A percentile compares a stretch with the other conserved stretches of the same genome.
These are phyloP conservation scores for Phylloscopus trochilus DNA, from an alignment of 2,113 vertebrate species.

Conservation along the genomic window DNA sequence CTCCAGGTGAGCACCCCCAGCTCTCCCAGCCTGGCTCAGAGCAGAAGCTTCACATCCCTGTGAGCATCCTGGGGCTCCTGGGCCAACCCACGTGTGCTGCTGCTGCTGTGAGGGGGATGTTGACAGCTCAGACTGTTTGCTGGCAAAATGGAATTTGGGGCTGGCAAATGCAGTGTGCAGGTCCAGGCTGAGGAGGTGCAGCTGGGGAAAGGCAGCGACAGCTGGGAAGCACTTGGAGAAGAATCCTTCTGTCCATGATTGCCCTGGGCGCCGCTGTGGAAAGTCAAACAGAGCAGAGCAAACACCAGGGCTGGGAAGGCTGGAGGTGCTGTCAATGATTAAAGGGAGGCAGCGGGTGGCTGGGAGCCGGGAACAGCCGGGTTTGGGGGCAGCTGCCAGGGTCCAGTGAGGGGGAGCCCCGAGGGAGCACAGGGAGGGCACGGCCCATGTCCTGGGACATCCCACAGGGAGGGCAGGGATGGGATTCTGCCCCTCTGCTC, in stretches of 20 bases:
- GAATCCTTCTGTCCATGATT: background rate
- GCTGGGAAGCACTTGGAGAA: background rate
- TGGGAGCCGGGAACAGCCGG: background rate
- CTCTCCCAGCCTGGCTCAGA: background rate
- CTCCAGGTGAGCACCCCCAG: background rate
- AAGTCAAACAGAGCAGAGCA: background rate
- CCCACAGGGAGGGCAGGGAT: background rate
- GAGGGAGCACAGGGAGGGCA: background rate
- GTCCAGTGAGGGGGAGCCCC: background rate
- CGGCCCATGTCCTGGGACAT: background rate
- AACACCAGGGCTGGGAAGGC: background rate
- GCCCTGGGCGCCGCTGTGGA: background rate
- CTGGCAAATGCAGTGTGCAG: background rate
- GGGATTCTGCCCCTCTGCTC: background rate
- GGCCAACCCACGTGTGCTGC: background rate
- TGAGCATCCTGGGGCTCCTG: background rate
- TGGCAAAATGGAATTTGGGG: background rate
- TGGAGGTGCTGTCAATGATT: background rate
- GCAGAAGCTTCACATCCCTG: background rate
- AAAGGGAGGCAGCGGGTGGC: background rate
- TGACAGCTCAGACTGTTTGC: background rate
- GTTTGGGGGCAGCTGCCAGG: background rate
- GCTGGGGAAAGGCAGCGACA: background rate
- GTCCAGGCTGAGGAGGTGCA: background rate
- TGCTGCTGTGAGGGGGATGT: background rate